These are phyloP conservation scores for Podarcis raffonei DNA, from an alignment of 2,113 vertebrate species.

Conservation along the genomic window DNA sequence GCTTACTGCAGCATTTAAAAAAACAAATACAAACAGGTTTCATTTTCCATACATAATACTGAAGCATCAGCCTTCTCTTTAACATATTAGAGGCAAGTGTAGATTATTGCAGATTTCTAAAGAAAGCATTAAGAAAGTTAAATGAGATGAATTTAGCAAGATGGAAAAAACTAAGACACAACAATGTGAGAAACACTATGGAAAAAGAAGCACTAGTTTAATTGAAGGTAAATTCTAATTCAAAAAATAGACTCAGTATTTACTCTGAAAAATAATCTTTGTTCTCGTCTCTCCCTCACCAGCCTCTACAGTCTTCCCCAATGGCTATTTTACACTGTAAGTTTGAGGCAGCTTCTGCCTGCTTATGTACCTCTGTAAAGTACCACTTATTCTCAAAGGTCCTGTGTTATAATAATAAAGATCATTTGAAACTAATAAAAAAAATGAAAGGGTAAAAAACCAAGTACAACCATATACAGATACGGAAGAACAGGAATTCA, in stretches of 20 bases:
- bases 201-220: neutral
- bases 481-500: conserved; percentile 1
- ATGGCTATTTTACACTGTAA: neutral
- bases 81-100: neutral
- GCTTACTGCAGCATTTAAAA: neutral
- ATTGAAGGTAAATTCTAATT: neutral
- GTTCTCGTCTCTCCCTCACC: neutral
- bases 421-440: neutral
- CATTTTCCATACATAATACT: neutral
- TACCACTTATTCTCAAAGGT: neutral
- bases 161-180: neutral
- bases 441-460: neutral
- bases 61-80: neutral
- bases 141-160: neutral
- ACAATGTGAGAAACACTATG: neutral
- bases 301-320: too few relatives aligned
- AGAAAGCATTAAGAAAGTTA: neutral
- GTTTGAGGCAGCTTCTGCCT: neutral
- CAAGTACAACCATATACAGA: neutral
- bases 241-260: neutral
- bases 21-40: neutral
- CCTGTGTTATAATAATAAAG: neutral
- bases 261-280: neutral
- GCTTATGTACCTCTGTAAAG: neutral
- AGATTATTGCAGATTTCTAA: neutral